Conservation (phyloP, 2,888 invertebrate species). For the Plutella xylostella region DNA sequence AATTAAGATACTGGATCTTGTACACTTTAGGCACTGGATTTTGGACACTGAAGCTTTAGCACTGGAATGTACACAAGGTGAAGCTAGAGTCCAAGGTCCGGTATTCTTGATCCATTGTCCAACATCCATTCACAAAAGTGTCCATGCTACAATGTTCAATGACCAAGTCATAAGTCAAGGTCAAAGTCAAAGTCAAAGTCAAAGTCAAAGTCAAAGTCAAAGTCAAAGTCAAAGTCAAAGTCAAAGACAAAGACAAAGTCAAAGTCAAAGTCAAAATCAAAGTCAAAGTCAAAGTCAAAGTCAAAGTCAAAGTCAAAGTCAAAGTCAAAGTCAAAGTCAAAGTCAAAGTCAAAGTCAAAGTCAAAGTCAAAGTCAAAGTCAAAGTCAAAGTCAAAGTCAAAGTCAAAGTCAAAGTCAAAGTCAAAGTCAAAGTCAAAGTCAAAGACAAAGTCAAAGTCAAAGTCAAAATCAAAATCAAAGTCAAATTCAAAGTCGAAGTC, state of each 20-base stretch:
- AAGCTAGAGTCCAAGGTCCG: not conserved
- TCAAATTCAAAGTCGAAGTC: too few relatives aligned
- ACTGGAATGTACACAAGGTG: not conserved
- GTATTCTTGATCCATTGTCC: not conserved
- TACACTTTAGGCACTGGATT: too few relatives aligned
- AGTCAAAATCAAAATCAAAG: not conserved
- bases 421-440: not conserved
- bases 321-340: not conserved
- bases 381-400: not conserved
- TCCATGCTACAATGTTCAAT: not conserved
- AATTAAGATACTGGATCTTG: too few relatives aligned
- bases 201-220: not conserved
- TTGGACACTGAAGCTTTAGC: too few relatives aligned
- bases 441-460: not conserved
- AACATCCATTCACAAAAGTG: not conserved
- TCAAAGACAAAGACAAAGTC: not conserved
- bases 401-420: not conserved
- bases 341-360: not conserved
- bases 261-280: too few relatives aligned
- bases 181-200: not conserved
- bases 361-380: not conserved
- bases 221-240: not conserved
- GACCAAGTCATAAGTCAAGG: not conserved
- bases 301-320: not conserved
- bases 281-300: not conserved